Conservation (phyloP, 2,113 vertebrate species). For the Corydoras maculifer region DNA sequence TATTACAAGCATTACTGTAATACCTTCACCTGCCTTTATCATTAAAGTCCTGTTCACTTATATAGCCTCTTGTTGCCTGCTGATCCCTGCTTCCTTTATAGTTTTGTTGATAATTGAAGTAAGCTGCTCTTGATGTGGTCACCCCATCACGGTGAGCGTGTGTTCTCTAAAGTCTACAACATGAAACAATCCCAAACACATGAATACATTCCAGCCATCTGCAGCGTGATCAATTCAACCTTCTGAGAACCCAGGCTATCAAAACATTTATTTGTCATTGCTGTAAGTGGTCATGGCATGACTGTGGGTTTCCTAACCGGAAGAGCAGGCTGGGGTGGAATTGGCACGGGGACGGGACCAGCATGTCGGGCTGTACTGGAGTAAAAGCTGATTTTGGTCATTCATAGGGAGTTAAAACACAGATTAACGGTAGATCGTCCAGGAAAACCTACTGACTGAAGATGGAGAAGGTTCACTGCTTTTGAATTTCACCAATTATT, state of each 20-base stretch:
- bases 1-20: constrained; percentile 21
- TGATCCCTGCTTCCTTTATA: constrained; percentile 52
- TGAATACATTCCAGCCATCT: background rate
- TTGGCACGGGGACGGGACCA: too few relatives aligned
- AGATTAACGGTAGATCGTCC: too few relatives aligned
- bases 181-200: constrained; percentile 6
- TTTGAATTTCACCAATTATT: too few relatives aligned
- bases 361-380: too few relatives aligned
- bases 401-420: too few relatives aligned
- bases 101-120: constrained; percentile 54
- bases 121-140: constrained; percentile 67
- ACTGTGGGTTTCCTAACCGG: constrained; percentile 1
- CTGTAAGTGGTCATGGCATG: background rate
- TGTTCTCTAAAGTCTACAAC: constrained; percentile 38
- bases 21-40: constrained; percentile 33
- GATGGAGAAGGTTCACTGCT: too few relatives aligned
- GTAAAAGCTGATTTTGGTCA: too few relatives aligned
- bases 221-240: constrained; percentile 13
- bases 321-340: background rate
- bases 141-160: constrained; percentile 31
- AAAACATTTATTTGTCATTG: constrained; percentile 22
- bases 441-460: too few relatives aligned
- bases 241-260: constrained; percentile 8
- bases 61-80: constrained; percentile 46
- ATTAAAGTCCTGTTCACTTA: constrained; percentile 42